Base-by-base conservation (phyloP, 2,888 invertebrate genomes). In the Exocentrus adspersus region DNA sequence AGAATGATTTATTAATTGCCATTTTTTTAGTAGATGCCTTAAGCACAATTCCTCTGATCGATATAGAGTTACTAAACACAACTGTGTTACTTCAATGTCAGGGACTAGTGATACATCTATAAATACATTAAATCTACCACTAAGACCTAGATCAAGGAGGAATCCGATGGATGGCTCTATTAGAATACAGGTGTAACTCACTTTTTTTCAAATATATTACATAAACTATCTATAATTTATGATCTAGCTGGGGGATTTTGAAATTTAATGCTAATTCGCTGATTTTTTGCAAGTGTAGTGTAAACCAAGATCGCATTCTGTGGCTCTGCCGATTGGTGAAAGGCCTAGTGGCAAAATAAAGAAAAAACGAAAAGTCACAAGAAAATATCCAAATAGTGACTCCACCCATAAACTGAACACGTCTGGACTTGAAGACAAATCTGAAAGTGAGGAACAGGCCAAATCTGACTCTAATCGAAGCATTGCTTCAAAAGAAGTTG, bases 141-240 rank as follows among this genome's bases (percentile, higher is more conserved):
- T 63, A 7, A 65, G 69, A 30, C 68, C 71, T 14, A 53, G 42
- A 5, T 66, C 69, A 0, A 63, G 70, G 59, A 60, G 69, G 51
- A 60, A 67, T 58, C 58, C 65, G 12, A 52, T 42, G 43, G 63
- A 60, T 6, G 32, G 57, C 54, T 45, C 59, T 19, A 32, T 30
- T n/a, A 63, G 60, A 30, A 28, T 50, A 17, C 60, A 56, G 59
- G 65, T 66, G 59, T 24, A 6, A n/a, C n/a, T 12, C 2, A 10
- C 14, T 37, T 21, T 41, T 12, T 9, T 12, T 17, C 14, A 9
- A n/a, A 37, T n/a, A n/a, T n/a, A n/a, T n/a, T n/a, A n/a, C n/a
- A n/a, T n/a, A n/a, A n/a, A n/a, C n/a, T n/a, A n/a, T n/a, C n/a
- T n/a, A n/a, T n/a, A n/a, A n/a, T n/a, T n/a, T n/a, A n/a, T n/a